phyloP scores from a whole-genome alignment of 1,140 invertebrate genomes.

The Ylistrum balloti region DNA sequence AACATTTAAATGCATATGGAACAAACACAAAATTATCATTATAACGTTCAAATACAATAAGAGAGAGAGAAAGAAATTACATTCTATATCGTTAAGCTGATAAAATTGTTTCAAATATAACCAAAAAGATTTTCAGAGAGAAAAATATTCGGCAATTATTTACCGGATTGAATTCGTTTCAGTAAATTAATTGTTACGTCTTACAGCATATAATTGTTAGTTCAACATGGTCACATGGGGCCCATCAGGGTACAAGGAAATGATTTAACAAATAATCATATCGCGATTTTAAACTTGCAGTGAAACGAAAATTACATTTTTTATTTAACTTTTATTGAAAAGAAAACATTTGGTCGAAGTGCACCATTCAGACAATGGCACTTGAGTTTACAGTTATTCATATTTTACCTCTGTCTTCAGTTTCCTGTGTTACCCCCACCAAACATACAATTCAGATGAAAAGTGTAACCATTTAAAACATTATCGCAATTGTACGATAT shows the following conservation, averaged over 20 bases:
- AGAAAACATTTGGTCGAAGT: too few species aligned
- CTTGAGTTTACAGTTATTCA: too few species aligned
- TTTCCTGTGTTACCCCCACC: background rate
- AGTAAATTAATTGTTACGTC: background rate
- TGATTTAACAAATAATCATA: too few species aligned
- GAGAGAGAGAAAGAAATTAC: background rate
- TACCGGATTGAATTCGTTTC: background rate
- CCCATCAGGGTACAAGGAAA: background rate
- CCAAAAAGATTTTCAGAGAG: background rate
- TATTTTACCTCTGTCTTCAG: background rate
- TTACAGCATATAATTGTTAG: background rate
- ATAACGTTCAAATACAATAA: too few species aligned
- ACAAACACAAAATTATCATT: too few species aligned
- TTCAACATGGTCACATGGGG: background rate
- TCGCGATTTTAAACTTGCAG: too few species aligned
- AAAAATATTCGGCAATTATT: background rate
- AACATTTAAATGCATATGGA: too few species aligned
- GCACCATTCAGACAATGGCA: too few species aligned
- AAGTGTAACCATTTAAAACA: constrained; percentile 21
- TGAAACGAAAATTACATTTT: too few species aligned
- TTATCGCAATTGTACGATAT: background rate
- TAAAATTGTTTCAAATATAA: background rate
- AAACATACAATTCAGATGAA: background rate
- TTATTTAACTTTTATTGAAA: too few species aligned
- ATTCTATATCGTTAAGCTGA: background rate